Evolutionary conservation across 1,140 invertebrate genomes (phyloP).

Genomic region (Tyrophagus putrescentiae): DNA sequence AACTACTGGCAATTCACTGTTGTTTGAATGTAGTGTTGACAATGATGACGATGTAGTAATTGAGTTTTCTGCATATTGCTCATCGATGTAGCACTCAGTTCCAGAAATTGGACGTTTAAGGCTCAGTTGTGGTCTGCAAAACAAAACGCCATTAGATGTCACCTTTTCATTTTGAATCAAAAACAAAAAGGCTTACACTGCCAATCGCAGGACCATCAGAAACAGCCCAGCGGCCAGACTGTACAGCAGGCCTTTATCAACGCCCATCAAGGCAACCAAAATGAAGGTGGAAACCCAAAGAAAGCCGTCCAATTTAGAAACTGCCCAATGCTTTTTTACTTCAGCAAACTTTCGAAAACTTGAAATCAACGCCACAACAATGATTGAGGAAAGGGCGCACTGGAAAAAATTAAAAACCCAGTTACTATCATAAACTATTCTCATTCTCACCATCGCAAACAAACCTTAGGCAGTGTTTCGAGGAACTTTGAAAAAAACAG

Average conservation of each 20-base stretch:
- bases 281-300: slow-evolving; percentile 18
- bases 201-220: neutral
- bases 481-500: slow-evolving; percentile 38
- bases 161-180: neutral
- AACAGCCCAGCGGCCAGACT: neutral
- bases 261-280: neutral
- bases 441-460: neutral
- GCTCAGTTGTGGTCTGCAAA: neutral
- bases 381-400: slow-evolving; percentile 70
- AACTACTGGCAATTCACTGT: no score
- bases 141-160: no score
- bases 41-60: no score
- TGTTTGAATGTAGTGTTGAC: no score
- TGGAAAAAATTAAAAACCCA: slow-evolving; percentile 33
- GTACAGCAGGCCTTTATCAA: neutral
- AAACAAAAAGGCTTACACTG: neutral
- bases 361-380: slow-evolving; percentile 73
- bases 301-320: slow-evolving; percentile 63
- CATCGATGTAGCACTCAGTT: neutral
- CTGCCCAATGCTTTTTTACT: slow-evolving; percentile 51
- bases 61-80: no score
- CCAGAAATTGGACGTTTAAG: neutral
- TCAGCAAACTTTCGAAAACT: slow-evolving; percentile 68
- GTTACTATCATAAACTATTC: neutral
- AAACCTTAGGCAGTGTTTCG: slow-evolving; percentile 31